Conservation (phyloP, 2,113 vertebrate genomes). For the Rhodinocichla rosea region DNA sequence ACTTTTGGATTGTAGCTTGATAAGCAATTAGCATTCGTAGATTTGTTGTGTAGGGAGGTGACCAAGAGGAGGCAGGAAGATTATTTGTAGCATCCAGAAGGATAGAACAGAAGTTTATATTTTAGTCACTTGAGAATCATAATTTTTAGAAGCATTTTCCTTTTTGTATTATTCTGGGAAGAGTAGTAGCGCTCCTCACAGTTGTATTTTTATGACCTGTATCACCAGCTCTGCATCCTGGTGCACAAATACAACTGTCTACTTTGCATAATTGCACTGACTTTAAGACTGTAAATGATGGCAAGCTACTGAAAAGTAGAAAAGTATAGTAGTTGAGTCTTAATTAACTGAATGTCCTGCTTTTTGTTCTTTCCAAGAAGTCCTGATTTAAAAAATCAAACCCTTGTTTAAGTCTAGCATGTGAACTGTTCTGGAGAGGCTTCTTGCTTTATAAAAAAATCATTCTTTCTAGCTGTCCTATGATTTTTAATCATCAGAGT, state of each 20-base stretch:
- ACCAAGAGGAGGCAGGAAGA: not conserved
- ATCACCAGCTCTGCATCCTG: not conserved
- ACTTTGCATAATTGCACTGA: not conserved
- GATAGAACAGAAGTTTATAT: not conserved
- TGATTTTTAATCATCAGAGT: not conserved
- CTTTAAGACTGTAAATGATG: not conserved
- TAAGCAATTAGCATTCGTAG: not conserved
- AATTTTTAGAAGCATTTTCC: not conserved
- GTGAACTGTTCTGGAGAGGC: not conserved
- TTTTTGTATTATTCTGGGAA: not conserved
- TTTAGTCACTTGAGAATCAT: not conserved
- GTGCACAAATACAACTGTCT: not conserved
- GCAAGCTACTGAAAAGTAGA: not conserved
- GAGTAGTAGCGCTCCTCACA: not conserved
- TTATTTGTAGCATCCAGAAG: not conserved
- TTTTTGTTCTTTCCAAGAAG: not conserved
- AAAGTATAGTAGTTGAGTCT: not conserved
- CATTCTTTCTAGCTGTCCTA: not conserved
- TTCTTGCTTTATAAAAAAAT: not conserved
- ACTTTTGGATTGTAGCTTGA: not conserved
- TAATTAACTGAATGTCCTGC: not conserved
- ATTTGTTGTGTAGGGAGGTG: not conserved
- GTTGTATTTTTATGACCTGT: not conserved
- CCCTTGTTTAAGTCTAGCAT: not conserved
- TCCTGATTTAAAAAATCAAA: not conserved